phyloP scores from a whole-genome alignment of 1,140 invertebrate species.

The Dendroctonus valens region DNA sequence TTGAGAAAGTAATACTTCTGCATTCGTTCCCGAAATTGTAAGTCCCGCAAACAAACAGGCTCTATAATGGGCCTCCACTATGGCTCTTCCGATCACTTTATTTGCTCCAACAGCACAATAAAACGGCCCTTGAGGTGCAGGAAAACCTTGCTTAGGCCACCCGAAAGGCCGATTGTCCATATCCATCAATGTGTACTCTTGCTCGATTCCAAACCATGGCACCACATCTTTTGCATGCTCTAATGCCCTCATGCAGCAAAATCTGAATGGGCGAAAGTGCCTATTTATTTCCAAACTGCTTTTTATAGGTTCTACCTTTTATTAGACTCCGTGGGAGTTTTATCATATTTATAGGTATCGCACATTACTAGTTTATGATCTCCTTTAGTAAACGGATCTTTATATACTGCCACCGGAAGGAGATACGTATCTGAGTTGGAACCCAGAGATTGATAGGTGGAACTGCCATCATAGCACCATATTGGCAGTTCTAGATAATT shows the following conservation, averaged over 20 bases:
- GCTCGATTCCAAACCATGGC: slow-evolving; percentile 92
- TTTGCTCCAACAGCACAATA: slow-evolving; percentile 95
- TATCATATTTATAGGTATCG: slow-evolving; percentile 71
- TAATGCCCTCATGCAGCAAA: slow-evolving; percentile 59
- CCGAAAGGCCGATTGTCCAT: slow-evolving; percentile 87
- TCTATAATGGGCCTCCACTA: slow-evolving; percentile 84
- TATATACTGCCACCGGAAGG: slow-evolving; percentile 79
- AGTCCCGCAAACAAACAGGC: slow-evolving; percentile 88
- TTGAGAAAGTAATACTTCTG: slow-evolving; percentile 92
- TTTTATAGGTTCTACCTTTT: slow-evolving; percentile 20
- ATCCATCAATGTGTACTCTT: slow-evolving; percentile 92
- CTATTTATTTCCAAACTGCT: too few species aligned
- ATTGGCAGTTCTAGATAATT: slow-evolving; percentile 68
- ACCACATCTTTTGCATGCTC: slow-evolving; percentile 63
- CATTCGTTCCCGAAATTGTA: slow-evolving; percentile 86
- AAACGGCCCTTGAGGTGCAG: slow-evolving; percentile 91
- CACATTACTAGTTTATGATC: slow-evolving; percentile 84
- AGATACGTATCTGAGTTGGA: slow-evolving; percentile 82
- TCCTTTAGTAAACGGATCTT: slow-evolving; percentile 82
- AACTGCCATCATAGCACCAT: slow-evolving; percentile 94
- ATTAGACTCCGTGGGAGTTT: slow-evolving; percentile 52
- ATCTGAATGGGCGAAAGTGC: slow-evolving; percentile 6
- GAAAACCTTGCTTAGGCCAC: slow-evolving; percentile 93
- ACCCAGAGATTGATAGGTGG: slow-evolving; percentile 72
- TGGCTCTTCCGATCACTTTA: slow-evolving; percentile 89